Evolutionary conservation across 2,888 invertebrate species (phyloP).

Genomic region (Amblyteles armatorius): DNA sequence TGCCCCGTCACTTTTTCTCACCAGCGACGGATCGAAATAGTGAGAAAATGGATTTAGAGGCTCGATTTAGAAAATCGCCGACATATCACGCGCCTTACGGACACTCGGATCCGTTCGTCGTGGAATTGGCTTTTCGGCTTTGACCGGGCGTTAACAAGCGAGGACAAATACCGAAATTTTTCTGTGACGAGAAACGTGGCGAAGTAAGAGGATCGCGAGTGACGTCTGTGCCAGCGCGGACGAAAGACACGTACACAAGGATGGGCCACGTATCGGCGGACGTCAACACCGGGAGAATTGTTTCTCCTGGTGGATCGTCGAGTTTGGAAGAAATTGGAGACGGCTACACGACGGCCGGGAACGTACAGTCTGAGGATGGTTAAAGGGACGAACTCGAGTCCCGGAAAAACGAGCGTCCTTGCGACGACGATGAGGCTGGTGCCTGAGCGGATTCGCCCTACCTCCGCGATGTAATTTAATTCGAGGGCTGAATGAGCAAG

Average conservation of each 20-base stretch:
- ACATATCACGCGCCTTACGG: not conserved
- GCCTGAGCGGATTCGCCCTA: constrained; percentile 66
- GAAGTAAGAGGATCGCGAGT: constrained; percentile 1
- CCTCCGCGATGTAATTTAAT: constrained; percentile 77
- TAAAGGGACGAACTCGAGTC: constrained; percentile 39
- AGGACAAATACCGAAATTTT: constrained; percentile 35
- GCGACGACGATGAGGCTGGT: constrained; percentile 35
- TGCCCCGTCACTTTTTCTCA: constrained; percentile 13
- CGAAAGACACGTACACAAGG: not conserved
- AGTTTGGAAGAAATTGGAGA: constrained; percentile 48
- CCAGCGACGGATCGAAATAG: not conserved
- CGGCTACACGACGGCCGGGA: constrained; percentile 15
- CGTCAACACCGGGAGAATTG: constrained; percentile 21
- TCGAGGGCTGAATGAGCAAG: constrained; percentile 75
- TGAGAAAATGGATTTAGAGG: not conserved
- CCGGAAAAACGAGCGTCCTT: constrained; percentile 46
- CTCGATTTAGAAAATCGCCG: not conserved
- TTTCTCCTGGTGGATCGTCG: constrained; percentile 35
- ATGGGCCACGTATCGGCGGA: constrained; percentile 2
- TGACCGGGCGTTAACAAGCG: constrained; percentile 29
- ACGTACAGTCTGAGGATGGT: constrained; percentile 34
- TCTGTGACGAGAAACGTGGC: not conserved
- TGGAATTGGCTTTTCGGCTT: constrained; percentile 20
- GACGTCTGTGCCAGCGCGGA: not conserved
- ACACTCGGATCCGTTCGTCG: not conserved